A percentile compares a stretch with the other conserved stretches of the same genome.
Conservation (phyloP, 1,140 invertebrate genomes). For the Venustaconcha ellipsiformis region DNA sequence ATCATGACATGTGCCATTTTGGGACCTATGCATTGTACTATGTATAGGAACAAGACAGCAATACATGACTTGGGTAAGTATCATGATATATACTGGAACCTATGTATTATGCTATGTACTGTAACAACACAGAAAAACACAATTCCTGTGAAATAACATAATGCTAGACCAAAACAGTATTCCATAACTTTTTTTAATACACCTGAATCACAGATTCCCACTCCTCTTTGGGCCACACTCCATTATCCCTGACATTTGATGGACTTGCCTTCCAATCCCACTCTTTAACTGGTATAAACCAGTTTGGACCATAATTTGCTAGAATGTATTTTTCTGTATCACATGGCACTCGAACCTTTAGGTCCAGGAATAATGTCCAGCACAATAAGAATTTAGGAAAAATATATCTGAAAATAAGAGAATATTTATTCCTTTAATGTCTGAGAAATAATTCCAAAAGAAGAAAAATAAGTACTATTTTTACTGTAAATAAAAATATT, state of each 20-base stretch:
- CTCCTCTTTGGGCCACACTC: constrained; percentile 72
- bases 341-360: constrained; percentile 74
- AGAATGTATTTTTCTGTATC: constrained; percentile 72
- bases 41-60: too few relatives aligned
- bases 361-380: constrained; percentile 74
- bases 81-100: too few relatives aligned
- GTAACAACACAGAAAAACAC: too few relatives aligned
- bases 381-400: constrained; percentile 74
- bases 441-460: neutral
- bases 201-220: constrained; percentile 73
- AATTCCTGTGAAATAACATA: too few relatives aligned
- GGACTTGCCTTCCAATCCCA: constrained; percentile 77
- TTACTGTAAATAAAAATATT: too few relatives aligned
- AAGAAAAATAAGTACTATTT: too few relatives aligned
- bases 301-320: constrained; percentile 74
- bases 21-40: too few relatives aligned
- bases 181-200: constrained; percentile 30
- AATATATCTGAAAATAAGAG: constrained; percentile 69
- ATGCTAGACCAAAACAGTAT: too few relatives aligned
- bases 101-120: too few relatives aligned
- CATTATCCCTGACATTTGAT: constrained; percentile 73
- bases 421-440: neutral
- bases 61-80: too few relatives aligned
- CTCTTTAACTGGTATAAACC: constrained; percentile 70
- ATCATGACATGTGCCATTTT: too few relatives aligned